These are phyloP conservation scores for Portunus trituberculatus DNA, from an alignment of 1,140 invertebrate genomes.

Conservation along the genomic window DNA sequence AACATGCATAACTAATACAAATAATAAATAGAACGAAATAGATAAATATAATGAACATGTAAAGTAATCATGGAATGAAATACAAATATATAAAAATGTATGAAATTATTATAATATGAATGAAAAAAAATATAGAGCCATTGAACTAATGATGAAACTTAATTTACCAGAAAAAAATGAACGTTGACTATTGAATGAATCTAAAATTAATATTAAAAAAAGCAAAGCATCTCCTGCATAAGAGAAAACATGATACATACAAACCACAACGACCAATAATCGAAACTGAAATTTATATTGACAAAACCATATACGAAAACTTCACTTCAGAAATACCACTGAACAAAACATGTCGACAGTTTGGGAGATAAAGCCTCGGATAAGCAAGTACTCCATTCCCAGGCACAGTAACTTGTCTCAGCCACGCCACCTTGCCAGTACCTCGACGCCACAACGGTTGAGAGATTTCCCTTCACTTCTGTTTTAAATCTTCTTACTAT, in stretches of 20 bases:
- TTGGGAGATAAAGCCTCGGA: not conserved
- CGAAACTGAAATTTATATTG: not conserved
- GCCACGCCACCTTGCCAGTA: not conserved
- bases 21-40: not conserved
- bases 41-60: not conserved
- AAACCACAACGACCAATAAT: too few species aligned
- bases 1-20: too few species aligned
- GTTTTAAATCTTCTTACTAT: not conserved
- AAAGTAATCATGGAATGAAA: not conserved
- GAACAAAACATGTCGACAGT: not conserved
- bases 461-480: not conserved
- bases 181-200: too few species aligned
- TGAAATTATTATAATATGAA: not conserved
- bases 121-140: not conserved
- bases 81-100: not conserved
- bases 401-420: not conserved
- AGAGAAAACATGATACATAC: too few species aligned
- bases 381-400: not conserved
- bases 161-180: too few species aligned
- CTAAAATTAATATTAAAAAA: too few species aligned
- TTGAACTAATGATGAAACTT: not conserved
- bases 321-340: not conserved
- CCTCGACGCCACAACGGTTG: not conserved
- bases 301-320: not conserved
- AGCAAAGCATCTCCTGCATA: too few species aligned